Conservation (phyloP, 2,113 vertebrate genomes). For the Salvelinus namaycush region DNA sequence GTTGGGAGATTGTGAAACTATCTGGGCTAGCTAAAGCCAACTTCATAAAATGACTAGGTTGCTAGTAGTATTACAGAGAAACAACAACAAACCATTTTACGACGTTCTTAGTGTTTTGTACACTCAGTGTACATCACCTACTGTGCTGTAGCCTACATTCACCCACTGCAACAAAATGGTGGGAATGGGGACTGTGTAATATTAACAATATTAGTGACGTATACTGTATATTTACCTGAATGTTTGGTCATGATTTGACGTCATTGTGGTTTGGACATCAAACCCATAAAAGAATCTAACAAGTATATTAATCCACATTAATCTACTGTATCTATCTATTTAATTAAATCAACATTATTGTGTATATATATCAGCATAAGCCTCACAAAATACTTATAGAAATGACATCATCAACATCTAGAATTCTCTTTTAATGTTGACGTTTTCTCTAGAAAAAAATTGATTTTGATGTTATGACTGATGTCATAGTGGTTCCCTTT, state of each 20-base stretch:
- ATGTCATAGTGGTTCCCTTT: conserved; percentile 13
- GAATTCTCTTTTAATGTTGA: neutral
- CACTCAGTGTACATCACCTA: neutral
- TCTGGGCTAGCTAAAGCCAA: too few relatives aligned
- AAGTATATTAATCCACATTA: neutral
- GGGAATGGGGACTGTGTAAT: neutral
- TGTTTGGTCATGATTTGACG: neutral
- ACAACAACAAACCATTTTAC: conserved; percentile 5
- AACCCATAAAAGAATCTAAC: neutral
- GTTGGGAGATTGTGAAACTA: too few relatives aligned
- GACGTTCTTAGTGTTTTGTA: neutral
- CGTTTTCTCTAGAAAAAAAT: neutral
- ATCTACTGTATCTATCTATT: neutral
- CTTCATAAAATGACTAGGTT: too few relatives aligned
- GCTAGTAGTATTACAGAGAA: too few relatives aligned
- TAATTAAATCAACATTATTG: neutral
- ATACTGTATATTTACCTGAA: too few relatives aligned
- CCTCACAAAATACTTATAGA: neutral
- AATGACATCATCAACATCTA: neutral
- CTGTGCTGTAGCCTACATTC: neutral
- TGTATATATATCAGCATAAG: neutral
- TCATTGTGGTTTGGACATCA: neutral
- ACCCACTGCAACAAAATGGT: neutral
- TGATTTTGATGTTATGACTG: conserved; percentile 1
- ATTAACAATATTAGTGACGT: neutral